A percentile compares a stretch with the other conserved stretches of the same genome.
These are phyloP conservation scores for Eudorcas thomsonii DNA, from an alignment of 2,113 vertebrate genomes.

Conservation along the genomic window DNA sequence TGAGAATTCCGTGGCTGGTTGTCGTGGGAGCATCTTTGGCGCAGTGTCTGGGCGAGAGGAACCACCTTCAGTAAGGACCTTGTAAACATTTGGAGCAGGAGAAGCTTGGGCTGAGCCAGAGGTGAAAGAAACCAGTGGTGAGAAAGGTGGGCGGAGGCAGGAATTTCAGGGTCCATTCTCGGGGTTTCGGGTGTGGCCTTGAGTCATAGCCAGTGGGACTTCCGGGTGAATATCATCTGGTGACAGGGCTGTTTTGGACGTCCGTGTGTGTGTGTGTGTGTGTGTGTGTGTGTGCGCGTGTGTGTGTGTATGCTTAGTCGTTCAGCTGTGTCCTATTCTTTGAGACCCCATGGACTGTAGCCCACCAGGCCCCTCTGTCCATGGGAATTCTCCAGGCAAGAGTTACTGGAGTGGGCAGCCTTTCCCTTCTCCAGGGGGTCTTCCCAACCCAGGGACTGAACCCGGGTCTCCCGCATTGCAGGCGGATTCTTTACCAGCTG, in stretches of 20 bases:
- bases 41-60: accelerated
- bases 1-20: accelerated
- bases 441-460: neutral
- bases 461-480: neutral
- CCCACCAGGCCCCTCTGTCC: neutral
- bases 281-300: no score
- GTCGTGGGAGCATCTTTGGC: accelerated
- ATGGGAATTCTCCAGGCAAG: neutral
- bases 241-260: accelerated
- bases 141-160: neutral
- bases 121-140: accelerated
- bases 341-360: neutral
- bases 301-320: neutral
- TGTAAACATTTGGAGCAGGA: neutral
- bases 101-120: neutral
- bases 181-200: accelerated
- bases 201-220: accelerated
- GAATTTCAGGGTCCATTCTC: neutral
- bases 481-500: accelerated
- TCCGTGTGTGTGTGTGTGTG: neutral
- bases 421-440: neutral
- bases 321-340: neutral
- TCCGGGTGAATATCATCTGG: accelerated
- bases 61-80: accelerated
- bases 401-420: neutral